These are phyloP conservation scores for Ypsolopha scabrella DNA, from an alignment of 2,888 invertebrate species.

Conservation along the genomic window DNA sequence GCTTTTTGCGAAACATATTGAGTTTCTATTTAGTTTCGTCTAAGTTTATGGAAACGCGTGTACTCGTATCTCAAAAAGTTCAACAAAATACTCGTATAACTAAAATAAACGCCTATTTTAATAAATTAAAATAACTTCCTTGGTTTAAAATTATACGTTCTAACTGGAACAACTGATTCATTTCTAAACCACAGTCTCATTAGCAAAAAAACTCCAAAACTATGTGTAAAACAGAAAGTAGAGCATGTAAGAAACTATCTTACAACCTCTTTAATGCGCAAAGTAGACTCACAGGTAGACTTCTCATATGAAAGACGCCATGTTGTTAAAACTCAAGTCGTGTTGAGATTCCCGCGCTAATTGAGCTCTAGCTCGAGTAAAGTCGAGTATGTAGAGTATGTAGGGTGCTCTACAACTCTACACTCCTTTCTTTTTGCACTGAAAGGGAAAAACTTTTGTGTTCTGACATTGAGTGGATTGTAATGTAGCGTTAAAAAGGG, in stretches of 20 bases:
- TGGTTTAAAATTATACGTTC: too few species aligned
- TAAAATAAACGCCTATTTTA: too few species aligned
- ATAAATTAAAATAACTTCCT: too few species aligned
- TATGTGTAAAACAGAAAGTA: not conserved
- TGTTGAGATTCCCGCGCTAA: conserved; percentile 65
- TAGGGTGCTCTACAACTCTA: conserved; percentile 28
- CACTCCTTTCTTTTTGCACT: conserved; percentile 27
- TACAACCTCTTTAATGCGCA: not conserved
- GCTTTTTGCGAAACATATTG: too few species aligned
- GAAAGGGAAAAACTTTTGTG: too few species aligned
- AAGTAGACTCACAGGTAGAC: not conserved
- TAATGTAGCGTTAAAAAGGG: too few species aligned
- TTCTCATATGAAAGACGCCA: conserved; percentile 11
- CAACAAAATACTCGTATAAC: too few species aligned
- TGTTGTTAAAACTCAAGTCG: conserved; percentile 68
- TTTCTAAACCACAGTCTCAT: not conserved
- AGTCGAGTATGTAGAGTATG: not conserved
- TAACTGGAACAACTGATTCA: not conserved
- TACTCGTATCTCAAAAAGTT: too few species aligned
- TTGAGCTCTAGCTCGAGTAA: conserved; percentile 36
- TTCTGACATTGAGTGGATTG: too few species aligned
- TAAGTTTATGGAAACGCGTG: too few species aligned
- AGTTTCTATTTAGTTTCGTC: too few species aligned
- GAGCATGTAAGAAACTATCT: not conserved
- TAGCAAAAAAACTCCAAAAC: not conserved